These are phyloP conservation scores for Drusus annulatus DNA, from an alignment of 1,140 invertebrate species.

Conservation along the genomic window DNA sequence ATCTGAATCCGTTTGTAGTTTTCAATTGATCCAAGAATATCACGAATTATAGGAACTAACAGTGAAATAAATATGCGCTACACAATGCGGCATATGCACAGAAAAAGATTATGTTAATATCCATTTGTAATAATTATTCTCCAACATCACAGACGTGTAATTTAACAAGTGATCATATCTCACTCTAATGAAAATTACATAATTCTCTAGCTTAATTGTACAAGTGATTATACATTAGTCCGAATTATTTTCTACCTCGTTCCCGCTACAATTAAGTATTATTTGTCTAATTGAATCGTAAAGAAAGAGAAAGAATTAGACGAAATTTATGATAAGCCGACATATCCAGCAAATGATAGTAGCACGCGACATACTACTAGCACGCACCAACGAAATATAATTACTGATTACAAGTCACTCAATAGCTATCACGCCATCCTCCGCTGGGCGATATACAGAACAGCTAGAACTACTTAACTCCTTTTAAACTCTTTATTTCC, in stretches of 20 bases:
- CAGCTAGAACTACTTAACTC: too few species aligned
- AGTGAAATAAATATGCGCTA: too few species aligned
- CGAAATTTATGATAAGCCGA: slow-evolving; percentile 35
- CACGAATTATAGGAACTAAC: too few species aligned
- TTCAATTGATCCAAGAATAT: too few species aligned
- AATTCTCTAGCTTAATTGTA: slow-evolving; percentile 42
- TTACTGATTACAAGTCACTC: slow-evolving; percentile 35
- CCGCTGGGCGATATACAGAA: too few species aligned
- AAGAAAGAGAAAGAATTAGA: slow-evolving; percentile 39
- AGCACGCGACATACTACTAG: slow-evolving; percentile 22
- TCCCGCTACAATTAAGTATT: slow-evolving; percentile 40
- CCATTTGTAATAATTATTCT: slow-evolving; percentile 26
- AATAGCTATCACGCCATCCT: not conserved
- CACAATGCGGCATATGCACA: too few species aligned
- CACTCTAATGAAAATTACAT: slow-evolving; percentile 33
- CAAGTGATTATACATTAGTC: slow-evolving; percentile 34
- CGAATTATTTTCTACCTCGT: slow-evolving; percentile 25
- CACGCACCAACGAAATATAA: slow-evolving; percentile 27
- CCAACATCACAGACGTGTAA: slow-evolving; percentile 13
- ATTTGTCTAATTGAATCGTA: slow-evolving; percentile 47
- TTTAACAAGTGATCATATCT: slow-evolving; percentile 35
- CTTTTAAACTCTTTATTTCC: too few species aligned
- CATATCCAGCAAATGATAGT: slow-evolving; percentile 24
- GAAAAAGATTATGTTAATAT: slow-evolving; percentile 18
- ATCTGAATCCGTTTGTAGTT: too few species aligned